phyloP scores from a whole-genome alignment of 2,888 invertebrate species.

The Diaphora mendica region DNA sequence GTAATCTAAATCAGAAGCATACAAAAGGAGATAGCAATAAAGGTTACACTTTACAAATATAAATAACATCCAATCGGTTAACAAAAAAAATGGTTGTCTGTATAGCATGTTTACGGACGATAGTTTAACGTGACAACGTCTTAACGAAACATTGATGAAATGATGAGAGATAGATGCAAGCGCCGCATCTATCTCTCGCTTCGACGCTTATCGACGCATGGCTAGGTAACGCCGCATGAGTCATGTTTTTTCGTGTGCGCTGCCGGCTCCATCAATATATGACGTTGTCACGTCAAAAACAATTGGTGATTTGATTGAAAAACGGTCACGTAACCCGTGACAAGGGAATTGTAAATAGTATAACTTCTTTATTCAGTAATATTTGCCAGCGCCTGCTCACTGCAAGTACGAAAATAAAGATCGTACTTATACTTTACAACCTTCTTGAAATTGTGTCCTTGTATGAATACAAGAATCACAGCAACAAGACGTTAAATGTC shows the following conservation, averaged over 20 bases:
- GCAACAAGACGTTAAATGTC: background rate
- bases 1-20: background rate
- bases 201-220: no score
- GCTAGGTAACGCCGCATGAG: no score
- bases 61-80: background rate
- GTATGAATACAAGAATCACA: background rate
- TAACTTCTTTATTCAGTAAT: background rate
- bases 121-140: no score
- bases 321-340: background rate
- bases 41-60: background rate
- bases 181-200: no score
- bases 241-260: no score
- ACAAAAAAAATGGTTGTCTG: no score
- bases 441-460: background rate
- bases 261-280: no score
- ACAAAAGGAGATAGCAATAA: background rate
- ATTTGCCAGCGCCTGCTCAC: background rate
- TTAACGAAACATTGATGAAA: no score
- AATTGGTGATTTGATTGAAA: background rate
- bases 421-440: background rate
- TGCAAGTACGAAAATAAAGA: background rate
- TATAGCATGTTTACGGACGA: no score
- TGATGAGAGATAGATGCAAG: no score
- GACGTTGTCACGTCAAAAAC: no score
- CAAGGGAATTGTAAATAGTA: no score